These are phyloP conservation scores for Montipora sp. DNA, from an alignment of 64 coral and sea anemone genomes.

Conservation along the genomic window DNA sequence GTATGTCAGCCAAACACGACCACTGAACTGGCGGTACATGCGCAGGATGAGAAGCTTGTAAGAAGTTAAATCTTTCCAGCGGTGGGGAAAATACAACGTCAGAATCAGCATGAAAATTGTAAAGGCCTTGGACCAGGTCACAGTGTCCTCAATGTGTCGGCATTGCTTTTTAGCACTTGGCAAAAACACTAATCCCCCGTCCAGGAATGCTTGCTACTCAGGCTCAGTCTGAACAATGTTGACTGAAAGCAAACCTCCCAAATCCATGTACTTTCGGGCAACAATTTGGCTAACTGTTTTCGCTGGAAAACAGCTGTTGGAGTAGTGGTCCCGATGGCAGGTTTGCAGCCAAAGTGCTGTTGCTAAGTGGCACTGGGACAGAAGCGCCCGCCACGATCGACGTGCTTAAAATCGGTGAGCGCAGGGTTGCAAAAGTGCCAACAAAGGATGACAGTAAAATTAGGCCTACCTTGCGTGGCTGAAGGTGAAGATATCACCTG, in stretches of 20 bases:
- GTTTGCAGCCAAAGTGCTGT: neutral
- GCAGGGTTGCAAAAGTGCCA: neutral
- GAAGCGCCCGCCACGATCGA: neutral
- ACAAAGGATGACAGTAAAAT: neutral
- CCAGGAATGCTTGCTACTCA: conserved; percentile 28
- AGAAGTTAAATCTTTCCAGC: conserved; percentile 15
- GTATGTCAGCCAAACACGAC: conserved; percentile 6
- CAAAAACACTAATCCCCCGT: conserved; percentile 13
- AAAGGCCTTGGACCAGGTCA: conserved; percentile 25
- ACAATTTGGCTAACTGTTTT: conserved; percentile 41
- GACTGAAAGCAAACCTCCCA: conserved; percentile 17
- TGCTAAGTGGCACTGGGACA: neutral
- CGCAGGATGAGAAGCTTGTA: conserved; percentile 27
- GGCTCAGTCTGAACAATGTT: conserved; percentile 12
- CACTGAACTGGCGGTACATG: no score
- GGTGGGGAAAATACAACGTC: neutral
- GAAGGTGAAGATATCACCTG: neutral
- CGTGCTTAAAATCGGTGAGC: neutral
- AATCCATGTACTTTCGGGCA: conserved; percentile 11
- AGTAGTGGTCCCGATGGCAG: neutral
- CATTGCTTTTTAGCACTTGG: neutral
- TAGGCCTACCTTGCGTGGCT: neutral
- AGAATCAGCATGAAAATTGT: conserved; percentile 25
- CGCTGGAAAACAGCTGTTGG: neutral
- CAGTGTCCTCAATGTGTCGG: conserved; percentile 4